These are phyloP conservation scores for Drosophila aff. DNA, from an alignment of 1,140 invertebrate species.

Conservation along the genomic window DNA sequence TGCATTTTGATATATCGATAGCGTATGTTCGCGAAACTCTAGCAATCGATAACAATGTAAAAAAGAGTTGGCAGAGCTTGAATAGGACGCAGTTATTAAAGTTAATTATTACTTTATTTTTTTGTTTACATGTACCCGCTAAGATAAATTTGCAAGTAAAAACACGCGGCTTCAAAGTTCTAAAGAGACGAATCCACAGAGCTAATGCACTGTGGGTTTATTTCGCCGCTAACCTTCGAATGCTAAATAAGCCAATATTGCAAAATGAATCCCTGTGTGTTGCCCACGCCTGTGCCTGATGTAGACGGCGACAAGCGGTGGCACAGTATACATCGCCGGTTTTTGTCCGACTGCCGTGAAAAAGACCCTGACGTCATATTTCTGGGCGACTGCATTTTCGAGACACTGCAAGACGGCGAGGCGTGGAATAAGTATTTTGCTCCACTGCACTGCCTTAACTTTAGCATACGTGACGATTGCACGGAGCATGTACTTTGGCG, in stretches of 20 bases:
- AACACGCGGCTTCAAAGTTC: neutral
- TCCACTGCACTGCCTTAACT: conserved; percentile 94
- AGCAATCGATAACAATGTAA: neutral
- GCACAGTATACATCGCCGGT: conserved; percentile 89
- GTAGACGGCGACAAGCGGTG: conserved; percentile 80
- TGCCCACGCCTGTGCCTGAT: conserved; percentile 88
- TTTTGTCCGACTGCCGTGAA: conserved; percentile 92
- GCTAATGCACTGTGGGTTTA: conserved; percentile 13
- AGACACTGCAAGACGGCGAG: conserved; percentile 91
- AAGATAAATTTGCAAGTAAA: neutral
- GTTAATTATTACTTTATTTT: conserved; percentile 20
- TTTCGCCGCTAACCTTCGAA: conserved; percentile 2
- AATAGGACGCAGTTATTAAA: conserved; percentile 18
- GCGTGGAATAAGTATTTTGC: conserved; percentile 95
- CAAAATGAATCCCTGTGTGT: conserved; percentile 87
- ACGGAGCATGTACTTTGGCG: conserved; percentile 96
- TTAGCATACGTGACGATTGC: conserved; percentile 94
- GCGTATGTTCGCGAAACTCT: too few species aligned
- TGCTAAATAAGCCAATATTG: conserved; percentile 6
- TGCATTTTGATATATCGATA: conserved; percentile 1
- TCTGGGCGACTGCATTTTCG: conserved; percentile 94
- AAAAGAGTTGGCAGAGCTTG: conserved; percentile 12
- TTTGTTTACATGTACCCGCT: conserved; percentile 17
- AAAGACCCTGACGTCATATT: conserved; percentile 96
- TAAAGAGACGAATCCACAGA: conserved; percentile 8